Evolutionary conservation across 1,140 invertebrate genomes (phyloP).

Genomic region (Theocolax elegans): DNA sequence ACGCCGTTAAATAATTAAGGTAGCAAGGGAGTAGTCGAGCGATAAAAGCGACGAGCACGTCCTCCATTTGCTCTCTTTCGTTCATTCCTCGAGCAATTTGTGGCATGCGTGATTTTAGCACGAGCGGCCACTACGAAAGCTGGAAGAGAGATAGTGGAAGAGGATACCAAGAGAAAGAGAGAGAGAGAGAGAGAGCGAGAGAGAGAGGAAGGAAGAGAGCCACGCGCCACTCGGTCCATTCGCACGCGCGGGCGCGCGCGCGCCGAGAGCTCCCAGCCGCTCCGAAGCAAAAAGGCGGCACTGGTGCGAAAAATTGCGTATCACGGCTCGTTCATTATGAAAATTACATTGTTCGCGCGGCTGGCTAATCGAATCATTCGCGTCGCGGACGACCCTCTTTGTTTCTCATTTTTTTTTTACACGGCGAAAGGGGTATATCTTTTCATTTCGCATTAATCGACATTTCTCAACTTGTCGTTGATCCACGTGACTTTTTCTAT

Average conservation of each 20-base stretch:
- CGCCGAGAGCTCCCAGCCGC: neutral
- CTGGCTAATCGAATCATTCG: constrained; percentile 32
- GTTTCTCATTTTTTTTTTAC: neutral
- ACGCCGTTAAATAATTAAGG: too few relatives aligned
- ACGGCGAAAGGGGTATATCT: too few relatives aligned
- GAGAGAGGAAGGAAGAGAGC: constrained; percentile 1
- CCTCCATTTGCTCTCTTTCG: neutral
- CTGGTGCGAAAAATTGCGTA: constrained; percentile 29
- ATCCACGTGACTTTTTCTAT: too few relatives aligned
- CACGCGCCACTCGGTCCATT: constrained; percentile 50
- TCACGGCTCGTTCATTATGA: constrained; percentile 28
- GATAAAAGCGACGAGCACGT: too few relatives aligned
- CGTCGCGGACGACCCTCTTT: neutral
- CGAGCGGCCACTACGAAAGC: too few relatives aligned
- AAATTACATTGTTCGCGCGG: constrained; percentile 12
- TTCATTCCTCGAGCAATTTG: constrained; percentile 50
- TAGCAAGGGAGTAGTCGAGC: too few relatives aligned
- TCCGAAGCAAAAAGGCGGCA: constrained; percentile 2
- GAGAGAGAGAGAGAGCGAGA: constrained; percentile 36
- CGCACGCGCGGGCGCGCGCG: neutral
- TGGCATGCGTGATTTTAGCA: constrained; percentile 58
- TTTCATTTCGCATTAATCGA: too few relatives aligned
- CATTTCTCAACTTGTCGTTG: too few relatives aligned
- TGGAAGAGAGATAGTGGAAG: too few relatives aligned
- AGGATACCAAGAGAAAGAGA: constrained; percentile 16